Evolutionary conservation across 1,140 invertebrate genomes (phyloP).

Genomic region (Lanistes nyassanus): DNA sequence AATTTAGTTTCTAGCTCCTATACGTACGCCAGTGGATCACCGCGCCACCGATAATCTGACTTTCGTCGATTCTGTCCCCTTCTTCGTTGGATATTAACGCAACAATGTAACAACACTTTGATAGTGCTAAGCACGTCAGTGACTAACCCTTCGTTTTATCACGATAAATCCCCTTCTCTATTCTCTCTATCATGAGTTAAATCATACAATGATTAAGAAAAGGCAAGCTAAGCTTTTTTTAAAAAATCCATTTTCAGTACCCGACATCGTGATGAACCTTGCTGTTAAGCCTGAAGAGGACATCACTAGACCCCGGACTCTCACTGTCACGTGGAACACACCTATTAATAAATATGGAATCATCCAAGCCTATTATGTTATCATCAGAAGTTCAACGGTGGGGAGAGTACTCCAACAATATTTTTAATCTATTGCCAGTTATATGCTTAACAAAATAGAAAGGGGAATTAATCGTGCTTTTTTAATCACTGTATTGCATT

Average conservation of each 20-base stretch:
- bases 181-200: too few species aligned
- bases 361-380: slow-evolving; percentile 2
- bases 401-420: background rate
- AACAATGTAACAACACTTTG: background rate
- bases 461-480: too few species aligned
- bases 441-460: background rate
- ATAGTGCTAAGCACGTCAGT: background rate
- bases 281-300: background rate
- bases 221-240: background rate
- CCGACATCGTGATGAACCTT: background rate
- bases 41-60: too few species aligned
- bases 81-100: background rate
- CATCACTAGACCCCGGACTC: background rate
- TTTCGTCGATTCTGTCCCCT: too few species aligned
- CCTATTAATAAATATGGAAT: slow-evolving; percentile 4
- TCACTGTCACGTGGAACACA: background rate
- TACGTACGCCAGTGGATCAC: too few species aligned
- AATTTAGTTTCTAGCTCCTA: too few species aligned
- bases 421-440: background rate
- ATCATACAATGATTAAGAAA: background rate
- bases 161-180: too few species aligned
- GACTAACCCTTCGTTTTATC: background rate
- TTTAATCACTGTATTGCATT: too few species aligned
- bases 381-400: background rate
- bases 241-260: background rate